Evolutionary conservation across 1,140 invertebrate species (phyloP).

Genomic region (Bombyx mandarina): DNA sequence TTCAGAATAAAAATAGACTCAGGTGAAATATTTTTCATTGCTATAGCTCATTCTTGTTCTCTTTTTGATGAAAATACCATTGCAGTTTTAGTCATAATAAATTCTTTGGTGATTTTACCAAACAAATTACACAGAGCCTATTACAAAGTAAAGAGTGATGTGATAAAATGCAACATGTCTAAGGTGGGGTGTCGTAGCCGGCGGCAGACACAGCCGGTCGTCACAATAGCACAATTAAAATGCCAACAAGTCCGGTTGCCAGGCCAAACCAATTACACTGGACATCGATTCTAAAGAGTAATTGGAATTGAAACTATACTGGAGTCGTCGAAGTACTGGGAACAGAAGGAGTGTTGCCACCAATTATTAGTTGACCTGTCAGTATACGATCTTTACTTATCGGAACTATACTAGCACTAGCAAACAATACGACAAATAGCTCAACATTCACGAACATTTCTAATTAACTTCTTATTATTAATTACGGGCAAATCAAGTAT

Average conservation of each 20-base stretch:
- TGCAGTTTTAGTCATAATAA: neutral
- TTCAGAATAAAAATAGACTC: neutral
- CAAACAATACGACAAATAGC: too few relatives aligned
- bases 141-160: constrained; percentile 16
- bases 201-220: constrained; percentile 41
- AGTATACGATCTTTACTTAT: constrained; percentile 2
- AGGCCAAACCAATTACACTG: constrained; percentile 68
- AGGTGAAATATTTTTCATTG: neutral
- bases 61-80: neutral
- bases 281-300: constrained; percentile 67
- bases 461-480: too few relatives aligned
- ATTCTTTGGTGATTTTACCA: too few relatives aligned
- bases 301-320: constrained; percentile 56
- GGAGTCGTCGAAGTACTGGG: constrained; percentile 49
- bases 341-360: constrained; percentile 18
- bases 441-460: too few relatives aligned
- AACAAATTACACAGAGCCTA: neutral
- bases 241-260: constrained; percentile 67
- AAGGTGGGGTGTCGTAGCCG: constrained; percentile 35
- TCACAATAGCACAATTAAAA: constrained; percentile 71
- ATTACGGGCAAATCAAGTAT: too few relatives aligned
- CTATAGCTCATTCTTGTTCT: neutral
- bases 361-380: constrained; percentile 20
- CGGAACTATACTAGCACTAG: too few relatives aligned
- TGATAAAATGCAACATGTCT: constrained; percentile 14